Evolutionary conservation across 2,113 vertebrate species (phyloP), one percentile per base, ranked within the genome.

Genomic region (Phylloscopus trochiloides): DNA sequence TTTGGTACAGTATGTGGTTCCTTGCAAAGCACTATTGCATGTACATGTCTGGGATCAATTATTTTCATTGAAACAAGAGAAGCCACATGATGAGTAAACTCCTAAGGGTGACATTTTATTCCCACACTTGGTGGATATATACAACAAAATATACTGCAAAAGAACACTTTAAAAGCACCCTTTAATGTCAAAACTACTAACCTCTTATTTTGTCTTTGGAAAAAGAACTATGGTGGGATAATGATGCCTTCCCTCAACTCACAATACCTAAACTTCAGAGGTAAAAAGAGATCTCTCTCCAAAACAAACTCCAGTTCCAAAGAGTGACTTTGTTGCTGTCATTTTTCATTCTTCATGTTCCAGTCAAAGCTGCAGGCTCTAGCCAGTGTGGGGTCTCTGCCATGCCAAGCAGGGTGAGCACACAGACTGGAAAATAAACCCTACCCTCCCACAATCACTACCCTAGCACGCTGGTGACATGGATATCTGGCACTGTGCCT

Each of bases 41-140:
- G 68, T 77, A 63, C 42, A 17, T 42, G 75, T 36, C 94, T 95
- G 94, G 82, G 48, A 86, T 90, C 59, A 88, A 73, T 96, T 95
- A 83, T 93, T 77, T 86, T 88, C 79, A 81, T 84, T 95, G 86
- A 93, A 93, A 93, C 21, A 63, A 72, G 59, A 90, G 75, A 88
- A 92, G 65, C 72, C 1, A 0, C 36, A 12, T 21, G 79, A 86
- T 93, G 86, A 96, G 52, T 78, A 95, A 95, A 92, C 48, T 57
- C 8, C 0, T 45, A 81, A 92, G n/a, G 31, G 84, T 55, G 43
- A 74, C 25, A 68, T 79, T 90, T 80, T 74, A 70, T 95, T 94
- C 67, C 86, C 72, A 88, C 51, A 81, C 36, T 93, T 59, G 55
- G 63, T 90, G 65, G 54, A 63, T 84, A 45, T 59, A 63, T 38